Percentiles rank a stretch among this genome's conserved stretches.
phyloP scores from a whole-genome alignment of 1,140 invertebrate species.

The Achatina immaculata region DNA sequence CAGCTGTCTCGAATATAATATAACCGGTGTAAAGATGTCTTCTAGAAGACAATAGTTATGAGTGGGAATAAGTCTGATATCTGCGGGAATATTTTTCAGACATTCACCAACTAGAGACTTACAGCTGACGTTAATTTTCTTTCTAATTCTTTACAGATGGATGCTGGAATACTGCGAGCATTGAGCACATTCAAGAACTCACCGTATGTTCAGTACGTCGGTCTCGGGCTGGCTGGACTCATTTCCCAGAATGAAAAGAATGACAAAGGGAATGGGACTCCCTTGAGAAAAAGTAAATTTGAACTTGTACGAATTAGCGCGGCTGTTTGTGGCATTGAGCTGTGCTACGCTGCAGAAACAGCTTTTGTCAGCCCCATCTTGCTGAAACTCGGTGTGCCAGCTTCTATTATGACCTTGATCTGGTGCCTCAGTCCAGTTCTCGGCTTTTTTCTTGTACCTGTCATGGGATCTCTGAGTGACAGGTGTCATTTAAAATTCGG shows the following conservation, averaged over 20 bases:
- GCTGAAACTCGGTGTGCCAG: slow-evolving; percentile 92
- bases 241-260: slow-evolving; percentile 45
- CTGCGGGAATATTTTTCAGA: slow-evolving; percentile 3
- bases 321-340: slow-evolving; percentile 97
- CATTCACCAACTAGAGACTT: not conserved
- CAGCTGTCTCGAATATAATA: not conserved
- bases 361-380: slow-evolving; percentile 96
- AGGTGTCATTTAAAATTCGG: slow-evolving; percentile 85
- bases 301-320: slow-evolving; percentile 90
- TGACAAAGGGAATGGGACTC: slow-evolving; percentile 25
- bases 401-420: slow-evolving; percentile 91
- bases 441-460: slow-evolving; percentile 93
- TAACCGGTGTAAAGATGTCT: not conserved
- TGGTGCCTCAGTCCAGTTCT: slow-evolving; percentile 84
- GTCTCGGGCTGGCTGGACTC: slow-evolving; percentile 48
- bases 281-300: slow-evolving; percentile 78
- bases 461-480: slow-evolving; percentile 93
- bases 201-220: slow-evolving; percentile 53
- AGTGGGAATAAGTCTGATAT: not conserved
- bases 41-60: not conserved
- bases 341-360: slow-evolving; percentile 96
- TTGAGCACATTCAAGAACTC: slow-evolving; percentile 54
- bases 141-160: no score
- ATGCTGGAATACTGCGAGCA: slow-evolving; percentile 59
- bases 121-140: not conserved